phyloP scores from a whole-genome alignment of 2,113 vertebrate genomes.

The Abramis brama region DNA sequence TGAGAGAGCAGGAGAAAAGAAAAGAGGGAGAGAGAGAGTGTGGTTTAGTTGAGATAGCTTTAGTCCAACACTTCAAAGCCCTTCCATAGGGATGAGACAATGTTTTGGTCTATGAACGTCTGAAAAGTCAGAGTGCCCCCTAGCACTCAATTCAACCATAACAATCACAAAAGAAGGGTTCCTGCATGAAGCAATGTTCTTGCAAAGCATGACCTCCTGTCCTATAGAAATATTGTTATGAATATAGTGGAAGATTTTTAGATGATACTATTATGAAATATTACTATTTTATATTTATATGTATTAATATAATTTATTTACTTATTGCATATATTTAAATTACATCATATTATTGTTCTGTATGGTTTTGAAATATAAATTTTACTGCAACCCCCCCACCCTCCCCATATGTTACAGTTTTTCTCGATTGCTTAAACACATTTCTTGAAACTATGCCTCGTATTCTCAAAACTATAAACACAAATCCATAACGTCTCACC shows the following conservation, averaged over 20 bases:
- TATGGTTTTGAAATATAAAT: not conserved
- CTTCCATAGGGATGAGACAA: slow-evolving; percentile 22
- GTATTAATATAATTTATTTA: not conserved
- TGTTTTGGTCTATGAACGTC: slow-evolving; percentile 28
- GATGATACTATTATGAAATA: not conserved
- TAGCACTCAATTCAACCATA: slow-evolving; percentile 34
- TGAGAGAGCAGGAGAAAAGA: not conserved
- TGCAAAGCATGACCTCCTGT: not conserved
- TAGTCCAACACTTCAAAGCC: slow-evolving; percentile 33
- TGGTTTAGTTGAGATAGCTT: slow-evolving; percentile 9
- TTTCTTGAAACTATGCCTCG: no score
- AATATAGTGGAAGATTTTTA: not conserved
- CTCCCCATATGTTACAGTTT: not conserved
- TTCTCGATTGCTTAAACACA: no score
- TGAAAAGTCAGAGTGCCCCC: slow-evolving; percentile 48
- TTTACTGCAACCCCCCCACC: not conserved
- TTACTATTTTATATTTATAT: not conserved
- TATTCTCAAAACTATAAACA: no score
- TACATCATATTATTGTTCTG: not conserved
- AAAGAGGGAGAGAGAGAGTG: not conserved
- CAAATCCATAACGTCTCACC: no score
- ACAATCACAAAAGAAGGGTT: slow-evolving; percentile 21
- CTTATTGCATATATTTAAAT: not conserved
- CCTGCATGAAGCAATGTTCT: not conserved
- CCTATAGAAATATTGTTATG: not conserved